Percentiles rank a stretch among this genome's conserved stretches.
phyloP scores from a whole-genome alignment of 2,113 vertebrate species.

The Tragulus kanchil region DNA sequence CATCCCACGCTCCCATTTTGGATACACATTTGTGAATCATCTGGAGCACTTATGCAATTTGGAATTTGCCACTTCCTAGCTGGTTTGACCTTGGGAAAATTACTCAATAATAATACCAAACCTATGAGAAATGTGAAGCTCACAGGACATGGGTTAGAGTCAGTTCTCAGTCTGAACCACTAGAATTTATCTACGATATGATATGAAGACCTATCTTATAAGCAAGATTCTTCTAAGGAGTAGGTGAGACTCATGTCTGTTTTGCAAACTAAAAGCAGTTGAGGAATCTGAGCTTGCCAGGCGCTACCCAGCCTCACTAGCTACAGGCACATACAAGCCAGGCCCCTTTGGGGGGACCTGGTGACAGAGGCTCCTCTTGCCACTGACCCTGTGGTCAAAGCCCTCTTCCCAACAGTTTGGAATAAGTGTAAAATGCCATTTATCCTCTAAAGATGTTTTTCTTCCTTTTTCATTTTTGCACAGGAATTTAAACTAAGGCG shows the following conservation, averaged over 20 bases:
- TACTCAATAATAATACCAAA: no score
- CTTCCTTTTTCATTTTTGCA: not conserved
- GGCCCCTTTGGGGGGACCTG: not conserved
- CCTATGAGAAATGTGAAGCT: not conserved
- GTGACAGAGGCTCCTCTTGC: not conserved
- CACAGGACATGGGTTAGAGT: not conserved
- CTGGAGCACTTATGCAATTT: not conserved
- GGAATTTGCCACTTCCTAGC: not conserved
- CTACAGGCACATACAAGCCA: not conserved
- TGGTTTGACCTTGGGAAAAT: not conserved
- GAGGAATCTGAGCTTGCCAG: not conserved
- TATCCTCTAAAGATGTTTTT: not conserved
- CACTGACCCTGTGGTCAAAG: not conserved
- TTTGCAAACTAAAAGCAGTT: not conserved
- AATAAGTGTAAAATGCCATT: not conserved
- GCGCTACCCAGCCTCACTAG: accelerated
- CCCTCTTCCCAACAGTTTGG: not conserved
- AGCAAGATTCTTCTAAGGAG: not conserved
- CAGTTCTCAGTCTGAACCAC: not conserved
- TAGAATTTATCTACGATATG: not conserved
- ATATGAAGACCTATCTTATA: not conserved
- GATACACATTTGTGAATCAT: no score
- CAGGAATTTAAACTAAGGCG: not conserved
- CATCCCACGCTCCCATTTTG: not conserved
- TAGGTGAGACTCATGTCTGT: not conserved